Evolutionary conservation across 2,888 invertebrate species (phyloP), one percentile per base, ranked within the genome.

Genomic region (Halictus quadricinctus): DNA sequence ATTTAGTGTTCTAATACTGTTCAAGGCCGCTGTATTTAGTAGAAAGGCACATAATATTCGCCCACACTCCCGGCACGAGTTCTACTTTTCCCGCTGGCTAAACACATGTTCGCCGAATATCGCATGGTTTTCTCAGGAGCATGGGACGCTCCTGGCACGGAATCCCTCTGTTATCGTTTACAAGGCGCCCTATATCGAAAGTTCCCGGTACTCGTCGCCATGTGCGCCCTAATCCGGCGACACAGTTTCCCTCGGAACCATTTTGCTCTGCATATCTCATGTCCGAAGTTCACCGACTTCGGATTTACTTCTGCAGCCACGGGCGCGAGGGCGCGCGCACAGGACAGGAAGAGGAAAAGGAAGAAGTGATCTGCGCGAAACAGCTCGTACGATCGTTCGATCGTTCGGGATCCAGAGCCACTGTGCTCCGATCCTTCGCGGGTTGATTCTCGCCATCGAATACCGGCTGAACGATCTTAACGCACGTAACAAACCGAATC

Each of bases 311-410:
- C 88, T 82, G 83, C 80, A 72, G 83, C 80, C 74, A 58, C 79
- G 83, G 72, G 74, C 60, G 82, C 81, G 3, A 21, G 54, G 70
- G 64, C 79, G 81, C 69, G 74, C n/a, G 50, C 79, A 73, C 72
- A 43, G 18, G 50, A 58, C 75, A 80, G 84, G 80, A 90, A 36
- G 5, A 83, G 84, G 83, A 88, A 36, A 36, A 83, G 84, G 83
- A 88, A 86, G 80, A 90, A 90, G 87, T 85, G 80, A 84, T 88
- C 83, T 78, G 83, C 84, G 82, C 76, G 87, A 87, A 83, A 90
- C 87, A 81, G 76, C 80, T 81, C 81, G 81, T 43, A 29, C 79
- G 58, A 81, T 80, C 83, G 80, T 78, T 76, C 76, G 76, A 69
- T 85, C 81, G 64, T 18, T 60, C 36, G 7, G 25, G 25, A 69